Evolutionary conservation across 30 jellyfish, hydroid and myxozoan species (phyloP).

Genomic region (Turritopsis dohrnii): DNA sequence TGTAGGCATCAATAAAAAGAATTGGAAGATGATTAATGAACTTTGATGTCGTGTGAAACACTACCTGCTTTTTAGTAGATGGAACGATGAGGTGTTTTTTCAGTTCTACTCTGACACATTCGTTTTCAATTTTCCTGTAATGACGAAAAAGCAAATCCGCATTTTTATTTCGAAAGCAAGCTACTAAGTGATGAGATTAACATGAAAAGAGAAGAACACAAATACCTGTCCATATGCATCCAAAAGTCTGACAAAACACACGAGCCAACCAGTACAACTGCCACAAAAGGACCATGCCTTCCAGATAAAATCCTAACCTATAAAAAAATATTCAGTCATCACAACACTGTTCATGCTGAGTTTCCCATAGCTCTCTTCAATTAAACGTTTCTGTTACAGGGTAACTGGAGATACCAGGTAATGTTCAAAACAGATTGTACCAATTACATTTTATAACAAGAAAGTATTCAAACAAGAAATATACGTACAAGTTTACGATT

Average conservation of each 20-base stretch:
- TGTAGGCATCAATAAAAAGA: neutral
- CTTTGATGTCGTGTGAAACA: neutral
- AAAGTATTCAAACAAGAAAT: neutral
- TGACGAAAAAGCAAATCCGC: neutral
- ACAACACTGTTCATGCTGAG: no score
- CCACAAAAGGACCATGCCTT: conserved; percentile 2
- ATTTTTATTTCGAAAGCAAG: neutral
- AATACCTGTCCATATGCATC: conserved; percentile 18
- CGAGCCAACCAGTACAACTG: conserved; percentile 1
- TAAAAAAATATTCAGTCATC: neutral
- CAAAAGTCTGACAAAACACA: conserved; percentile 8
- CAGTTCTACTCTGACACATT: neutral
- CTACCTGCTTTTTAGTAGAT: neutral
- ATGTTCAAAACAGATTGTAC: no score
- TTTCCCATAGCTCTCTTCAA: no score
- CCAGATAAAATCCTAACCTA: neutral
- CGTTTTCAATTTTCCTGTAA: neutral
- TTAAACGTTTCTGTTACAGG: no score
- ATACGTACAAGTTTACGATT: neutral
- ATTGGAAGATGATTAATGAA: neutral
- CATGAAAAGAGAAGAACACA: neutral
- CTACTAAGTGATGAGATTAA: neutral
- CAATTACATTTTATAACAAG: no score
- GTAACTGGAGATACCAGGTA: no score
- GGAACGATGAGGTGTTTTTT: neutral